Evolutionary conservation across 1,140 invertebrate genomes (phyloP).

Genomic region (Tenebrio molitor): DNA sequence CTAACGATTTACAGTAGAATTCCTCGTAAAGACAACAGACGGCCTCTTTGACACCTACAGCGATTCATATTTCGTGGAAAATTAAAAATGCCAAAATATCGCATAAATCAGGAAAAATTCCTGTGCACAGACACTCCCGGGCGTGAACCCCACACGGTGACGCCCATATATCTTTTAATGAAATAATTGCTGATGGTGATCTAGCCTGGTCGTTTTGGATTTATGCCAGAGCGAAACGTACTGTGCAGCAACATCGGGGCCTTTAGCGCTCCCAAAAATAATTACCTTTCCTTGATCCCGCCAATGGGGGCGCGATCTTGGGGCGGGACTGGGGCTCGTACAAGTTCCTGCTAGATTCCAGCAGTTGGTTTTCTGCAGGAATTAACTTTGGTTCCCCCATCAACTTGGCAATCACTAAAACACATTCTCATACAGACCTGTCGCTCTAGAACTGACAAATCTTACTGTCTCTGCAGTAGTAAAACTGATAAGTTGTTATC

Average conservation of each 20-base stretch:
- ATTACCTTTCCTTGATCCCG: slow-evolving; percentile 18
- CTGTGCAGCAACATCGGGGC: slow-evolving; percentile 8
- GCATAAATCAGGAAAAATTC: slow-evolving; percentile 8
- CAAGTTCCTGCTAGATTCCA: slow-evolving; percentile 42
- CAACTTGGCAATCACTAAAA: slow-evolving; percentile 13
- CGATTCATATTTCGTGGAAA: slow-evolving; percentile 24
- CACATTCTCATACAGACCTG: background rate
- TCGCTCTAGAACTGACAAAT: background rate
- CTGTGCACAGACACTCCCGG: background rate
- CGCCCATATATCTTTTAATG: slow-evolving; percentile 29
- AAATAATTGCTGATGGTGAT: slow-evolving; percentile 31
- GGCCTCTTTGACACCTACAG: slow-evolving; percentile 12
- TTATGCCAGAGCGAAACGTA: slow-evolving; percentile 5
- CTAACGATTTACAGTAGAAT: slow-evolving; percentile 9
- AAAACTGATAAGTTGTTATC: slow-evolving; percentile 46
- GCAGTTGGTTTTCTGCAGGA: slow-evolving; percentile 44
- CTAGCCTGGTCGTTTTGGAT: background rate
- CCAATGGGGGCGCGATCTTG: slow-evolving; percentile 42
- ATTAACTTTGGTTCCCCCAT: background rate
- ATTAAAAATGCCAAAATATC: slow-evolving; percentile 38
- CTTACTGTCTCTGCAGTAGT: slow-evolving; percentile 26
- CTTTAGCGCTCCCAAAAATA: slow-evolving; percentile 24
- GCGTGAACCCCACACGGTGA: slow-evolving; percentile 18
- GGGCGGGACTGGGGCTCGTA: slow-evolving; percentile 21
- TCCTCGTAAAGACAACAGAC: slow-evolving; percentile 15